These are phyloP conservation scores for Helogale parvula DNA, from an alignment of 2,113 vertebrate genomes.

Conservation along the genomic window DNA sequence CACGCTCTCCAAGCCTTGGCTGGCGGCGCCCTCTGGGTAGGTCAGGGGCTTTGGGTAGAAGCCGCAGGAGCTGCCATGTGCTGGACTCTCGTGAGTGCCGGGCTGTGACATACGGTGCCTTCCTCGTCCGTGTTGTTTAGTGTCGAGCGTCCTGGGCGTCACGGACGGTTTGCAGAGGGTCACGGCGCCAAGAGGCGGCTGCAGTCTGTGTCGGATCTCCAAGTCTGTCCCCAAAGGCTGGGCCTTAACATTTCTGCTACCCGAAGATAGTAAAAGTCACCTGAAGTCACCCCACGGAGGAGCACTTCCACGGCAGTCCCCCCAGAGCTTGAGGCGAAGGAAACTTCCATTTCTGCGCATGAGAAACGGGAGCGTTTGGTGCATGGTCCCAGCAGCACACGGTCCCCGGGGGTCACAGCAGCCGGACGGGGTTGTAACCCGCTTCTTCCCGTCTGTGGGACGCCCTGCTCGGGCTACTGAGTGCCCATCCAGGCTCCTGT, in stretches of 20 bases:
- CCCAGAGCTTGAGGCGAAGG: neutral
- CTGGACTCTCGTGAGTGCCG: too few species aligned
- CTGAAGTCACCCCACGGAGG: neutral
- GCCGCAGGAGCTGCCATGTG: too few species aligned
- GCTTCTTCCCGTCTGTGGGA: neutral
- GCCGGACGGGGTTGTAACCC: neutral
- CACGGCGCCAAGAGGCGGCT: too few species aligned
- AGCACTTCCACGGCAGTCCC: too few species aligned
- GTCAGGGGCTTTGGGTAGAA: neutral
- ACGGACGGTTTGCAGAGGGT: neutral
- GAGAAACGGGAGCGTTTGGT: neutral
- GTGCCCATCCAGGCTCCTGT: neutral
- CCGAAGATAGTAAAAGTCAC: neutral
- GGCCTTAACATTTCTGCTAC: too few species aligned
- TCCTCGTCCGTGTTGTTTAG: neutral
- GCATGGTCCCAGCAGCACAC: neutral
- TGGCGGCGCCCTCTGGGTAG: neutral
- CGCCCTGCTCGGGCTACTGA: neutral
- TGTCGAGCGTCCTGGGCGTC: neutral
- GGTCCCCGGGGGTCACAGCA: fast-evolving
- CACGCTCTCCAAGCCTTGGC: too few species aligned
- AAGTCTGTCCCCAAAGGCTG: neutral
- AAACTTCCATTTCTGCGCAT: neutral
- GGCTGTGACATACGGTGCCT: fast-evolving
- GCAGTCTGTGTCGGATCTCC: neutral